Evolutionary conservation across 2,888 invertebrate genomes (phyloP).

Genomic region (Rhaphigaster nebulosa): DNA sequence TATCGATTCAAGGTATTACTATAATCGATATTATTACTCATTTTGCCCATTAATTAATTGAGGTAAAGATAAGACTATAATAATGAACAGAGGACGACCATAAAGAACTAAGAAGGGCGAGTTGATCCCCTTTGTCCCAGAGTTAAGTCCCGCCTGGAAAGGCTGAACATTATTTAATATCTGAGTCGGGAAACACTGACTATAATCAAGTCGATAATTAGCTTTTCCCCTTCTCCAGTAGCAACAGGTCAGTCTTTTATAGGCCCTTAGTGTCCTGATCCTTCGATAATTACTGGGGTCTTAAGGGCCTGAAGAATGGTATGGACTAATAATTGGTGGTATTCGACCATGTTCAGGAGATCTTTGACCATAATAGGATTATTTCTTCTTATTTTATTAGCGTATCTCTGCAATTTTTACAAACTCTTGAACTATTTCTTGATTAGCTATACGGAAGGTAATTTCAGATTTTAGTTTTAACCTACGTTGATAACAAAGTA

Average conservation of each 20-base stretch:
- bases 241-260: constrained; percentile 20
- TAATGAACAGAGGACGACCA: too few species aligned
- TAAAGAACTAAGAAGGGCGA: background rate
- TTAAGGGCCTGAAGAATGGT: background rate
- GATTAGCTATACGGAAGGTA: too few species aligned
- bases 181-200: background rate
- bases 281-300: background rate
- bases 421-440: too few species aligned
- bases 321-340: background rate
- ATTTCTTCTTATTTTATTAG: too few species aligned
- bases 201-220: constrained; percentile 29
- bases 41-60: background rate
- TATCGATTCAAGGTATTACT: background rate
- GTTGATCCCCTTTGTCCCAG: background rate
- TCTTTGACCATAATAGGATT: too few species aligned
- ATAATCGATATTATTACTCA: background rate
- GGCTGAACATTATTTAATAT: constrained; percentile 2
- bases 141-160: background rate
- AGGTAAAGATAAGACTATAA: background rate
- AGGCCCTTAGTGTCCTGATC: background rate
- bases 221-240: background rate
- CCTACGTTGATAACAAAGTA: too few species aligned
- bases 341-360: background rate
- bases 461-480: too few species aligned
- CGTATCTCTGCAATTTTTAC: too few species aligned